Evolutionary conservation across 2,888 invertebrate species (phyloP).

Genomic region (Agrotis exclamationis): DNA sequence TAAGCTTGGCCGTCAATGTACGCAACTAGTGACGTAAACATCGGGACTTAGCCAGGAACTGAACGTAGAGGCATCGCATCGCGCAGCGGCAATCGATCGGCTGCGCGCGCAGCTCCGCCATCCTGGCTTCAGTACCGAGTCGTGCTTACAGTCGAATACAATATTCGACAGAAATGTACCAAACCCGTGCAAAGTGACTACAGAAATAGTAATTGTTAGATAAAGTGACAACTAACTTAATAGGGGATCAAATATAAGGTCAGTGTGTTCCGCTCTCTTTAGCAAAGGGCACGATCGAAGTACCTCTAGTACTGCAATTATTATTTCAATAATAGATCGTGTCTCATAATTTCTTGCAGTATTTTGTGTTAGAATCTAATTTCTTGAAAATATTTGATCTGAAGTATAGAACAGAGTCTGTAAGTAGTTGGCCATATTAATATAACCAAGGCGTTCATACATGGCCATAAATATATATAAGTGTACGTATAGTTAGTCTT

Average conservation of each 20-base stretch:
- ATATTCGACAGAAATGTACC: constrained; percentile 88
- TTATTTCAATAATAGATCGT: constrained; percentile 39
- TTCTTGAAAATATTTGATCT: neutral
- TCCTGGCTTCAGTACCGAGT: constrained; percentile 81
- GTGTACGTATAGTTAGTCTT: constrained; percentile 22
- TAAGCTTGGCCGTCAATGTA: constrained; percentile 84
- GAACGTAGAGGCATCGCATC: constrained; percentile 79
- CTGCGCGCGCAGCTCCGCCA: constrained; percentile 88
- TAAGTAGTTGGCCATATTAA: constrained; percentile 22
- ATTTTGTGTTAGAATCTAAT: constrained; percentile 2
- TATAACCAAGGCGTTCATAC: constrained; percentile 28
- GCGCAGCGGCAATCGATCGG: constrained; percentile 89
- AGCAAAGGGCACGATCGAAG: constrained; percentile 44
- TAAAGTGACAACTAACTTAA: constrained; percentile 62
- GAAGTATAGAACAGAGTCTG: neutral
- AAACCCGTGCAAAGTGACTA: constrained; percentile 86
- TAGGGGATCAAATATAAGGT: constrained; percentile 72
- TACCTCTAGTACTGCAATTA: constrained; percentile 48
- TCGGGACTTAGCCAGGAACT: constrained; percentile 81
- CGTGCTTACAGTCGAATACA: constrained; percentile 82
- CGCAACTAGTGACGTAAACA: constrained; percentile 90
- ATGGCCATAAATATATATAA: constrained; percentile 38
- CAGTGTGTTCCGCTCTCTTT: constrained; percentile 64
- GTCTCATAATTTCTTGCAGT: constrained; percentile 25
- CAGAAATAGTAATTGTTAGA: constrained; percentile 69